A percentile compares a stretch with the other conserved stretches of the same genome.
Evolutionary conservation across 1,140 invertebrate species (phyloP).

Genomic region (Drosophila sucinea): DNA sequence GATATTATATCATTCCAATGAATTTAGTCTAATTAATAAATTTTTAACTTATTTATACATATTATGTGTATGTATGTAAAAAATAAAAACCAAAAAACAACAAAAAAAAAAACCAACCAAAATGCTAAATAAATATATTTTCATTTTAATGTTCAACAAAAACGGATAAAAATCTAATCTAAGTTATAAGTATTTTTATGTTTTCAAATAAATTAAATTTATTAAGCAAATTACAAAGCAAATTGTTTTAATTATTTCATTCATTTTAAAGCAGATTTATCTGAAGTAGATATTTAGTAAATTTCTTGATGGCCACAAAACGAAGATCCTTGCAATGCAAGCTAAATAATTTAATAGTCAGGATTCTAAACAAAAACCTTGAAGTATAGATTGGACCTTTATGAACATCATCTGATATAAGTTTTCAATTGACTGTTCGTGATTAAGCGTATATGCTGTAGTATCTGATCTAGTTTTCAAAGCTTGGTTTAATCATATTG

Average conservation of each 20-base stretch:
- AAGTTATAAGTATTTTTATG: constrained; percentile 75
- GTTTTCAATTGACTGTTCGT: too few relatives aligned
- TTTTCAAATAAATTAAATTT: constrained; percentile 81
- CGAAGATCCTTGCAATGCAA: too few relatives aligned
- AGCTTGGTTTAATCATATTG: too few relatives aligned
- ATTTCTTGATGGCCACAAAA: too few relatives aligned
- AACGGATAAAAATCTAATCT: constrained; percentile 53
- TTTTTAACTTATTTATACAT: constrained; percentile 82
- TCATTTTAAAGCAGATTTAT: too few relatives aligned
- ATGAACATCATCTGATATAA: too few relatives aligned
- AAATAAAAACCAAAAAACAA: constrained; percentile 28
- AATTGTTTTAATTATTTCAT: not conserved
- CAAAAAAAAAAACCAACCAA: constrained; percentile 32
- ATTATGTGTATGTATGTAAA: constrained; percentile 75
- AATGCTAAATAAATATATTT: constrained; percentile 72
- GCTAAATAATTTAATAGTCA: too few relatives aligned
- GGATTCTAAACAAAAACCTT: too few relatives aligned
- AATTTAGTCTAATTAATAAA: constrained; percentile 81
- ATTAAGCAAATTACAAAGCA: constrained; percentile 60
- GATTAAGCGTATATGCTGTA: too few relatives aligned
- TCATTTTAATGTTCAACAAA: constrained; percentile 75
- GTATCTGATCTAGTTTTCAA: too few relatives aligned
- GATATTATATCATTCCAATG: constrained; percentile 82
- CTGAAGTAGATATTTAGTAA: too few relatives aligned
- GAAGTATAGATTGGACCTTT: too few relatives aligned